Evolutionary conservation across 2,888 invertebrate species (phyloP).

Genomic region (Diarsia rubi): DNA sequence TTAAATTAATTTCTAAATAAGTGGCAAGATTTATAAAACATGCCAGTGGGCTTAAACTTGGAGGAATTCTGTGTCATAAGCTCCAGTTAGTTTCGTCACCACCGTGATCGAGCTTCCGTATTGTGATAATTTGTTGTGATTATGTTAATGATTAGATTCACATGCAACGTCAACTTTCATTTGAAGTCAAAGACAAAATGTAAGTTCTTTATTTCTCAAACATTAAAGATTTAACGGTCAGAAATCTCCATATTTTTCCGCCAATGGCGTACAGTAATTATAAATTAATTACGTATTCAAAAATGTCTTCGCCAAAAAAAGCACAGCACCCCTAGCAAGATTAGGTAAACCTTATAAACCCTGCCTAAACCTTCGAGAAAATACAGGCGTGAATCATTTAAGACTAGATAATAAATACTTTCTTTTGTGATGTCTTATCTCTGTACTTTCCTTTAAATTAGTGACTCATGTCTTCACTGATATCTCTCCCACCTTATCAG

Average conservation of each 20-base stretch:
- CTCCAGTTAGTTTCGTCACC: too few species aligned
- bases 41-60: too few species aligned
- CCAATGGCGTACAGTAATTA: background rate
- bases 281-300: background rate
- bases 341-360: background rate
- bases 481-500: slow-evolving; percentile 10
- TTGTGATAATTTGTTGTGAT: background rate
- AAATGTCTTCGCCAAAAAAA: too few species aligned
- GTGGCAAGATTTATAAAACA: too few species aligned
- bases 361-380: background rate
- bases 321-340: background rate
- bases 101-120: too few species aligned
- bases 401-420: background rate
- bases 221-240: background rate
- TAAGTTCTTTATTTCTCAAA: background rate
- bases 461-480: slow-evolving; percentile 9
- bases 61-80: too few species aligned
- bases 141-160: background rate
- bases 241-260: background rate
- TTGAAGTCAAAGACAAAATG: background rate
- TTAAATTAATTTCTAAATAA: too few species aligned
- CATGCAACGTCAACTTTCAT: background rate
- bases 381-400: background rate
- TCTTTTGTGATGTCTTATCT: slow-evolving; percentile 12
- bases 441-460: slow-evolving; percentile 3